Conservation (phyloP, 1,140 invertebrate species). For the Cylas formicarius region DNA sequence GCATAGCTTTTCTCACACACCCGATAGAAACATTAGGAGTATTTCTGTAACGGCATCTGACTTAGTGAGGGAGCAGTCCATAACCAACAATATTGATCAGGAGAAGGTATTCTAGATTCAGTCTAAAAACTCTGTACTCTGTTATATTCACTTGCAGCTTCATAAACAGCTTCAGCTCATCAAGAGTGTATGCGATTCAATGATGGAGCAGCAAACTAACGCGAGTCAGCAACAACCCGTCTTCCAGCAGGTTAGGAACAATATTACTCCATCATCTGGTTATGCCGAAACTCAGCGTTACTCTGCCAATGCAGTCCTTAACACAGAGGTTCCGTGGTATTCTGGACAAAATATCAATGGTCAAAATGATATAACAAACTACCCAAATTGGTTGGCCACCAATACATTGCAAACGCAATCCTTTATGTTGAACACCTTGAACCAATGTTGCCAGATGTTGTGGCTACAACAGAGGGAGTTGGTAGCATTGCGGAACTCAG, state of each 20-base stretch:
- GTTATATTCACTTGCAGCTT: constrained; percentile 24
- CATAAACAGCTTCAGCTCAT: constrained; percentile 41
- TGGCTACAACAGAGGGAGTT: constrained; percentile 46
- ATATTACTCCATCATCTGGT: constrained; percentile 35
- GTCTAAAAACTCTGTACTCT: neutral
- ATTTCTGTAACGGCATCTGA: constrained; percentile 11
- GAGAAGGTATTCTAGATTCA: constrained; percentile 9
- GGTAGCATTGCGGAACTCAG: constrained; percentile 34
- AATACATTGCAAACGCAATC: constrained; percentile 43
- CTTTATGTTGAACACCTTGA: constrained; percentile 42
- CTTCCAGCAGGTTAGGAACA: constrained; percentile 35
- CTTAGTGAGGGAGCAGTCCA: constrained; percentile 8
- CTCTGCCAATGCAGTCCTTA: constrained; percentile 25
- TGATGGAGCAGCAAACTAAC: constrained; percentile 29
- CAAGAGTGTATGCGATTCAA: constrained; percentile 37
- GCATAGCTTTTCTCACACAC: constrained; percentile 15
- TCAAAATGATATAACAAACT: constrained; percentile 17
- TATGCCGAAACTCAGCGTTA: constrained; percentile 32
- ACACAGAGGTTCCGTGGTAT: constrained; percentile 18
- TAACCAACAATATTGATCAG: constrained; percentile 9
- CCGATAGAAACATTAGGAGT: constrained; percentile 19
- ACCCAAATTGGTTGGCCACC: constrained; percentile 36
- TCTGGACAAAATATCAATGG: constrained; percentile 5
- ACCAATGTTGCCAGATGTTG: constrained; percentile 46
- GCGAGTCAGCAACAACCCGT: constrained; percentile 17